These are phyloP conservation scores for Thymelicus sylvestris DNA, from an alignment of 2,888 invertebrate species.

Conservation along the genomic window DNA sequence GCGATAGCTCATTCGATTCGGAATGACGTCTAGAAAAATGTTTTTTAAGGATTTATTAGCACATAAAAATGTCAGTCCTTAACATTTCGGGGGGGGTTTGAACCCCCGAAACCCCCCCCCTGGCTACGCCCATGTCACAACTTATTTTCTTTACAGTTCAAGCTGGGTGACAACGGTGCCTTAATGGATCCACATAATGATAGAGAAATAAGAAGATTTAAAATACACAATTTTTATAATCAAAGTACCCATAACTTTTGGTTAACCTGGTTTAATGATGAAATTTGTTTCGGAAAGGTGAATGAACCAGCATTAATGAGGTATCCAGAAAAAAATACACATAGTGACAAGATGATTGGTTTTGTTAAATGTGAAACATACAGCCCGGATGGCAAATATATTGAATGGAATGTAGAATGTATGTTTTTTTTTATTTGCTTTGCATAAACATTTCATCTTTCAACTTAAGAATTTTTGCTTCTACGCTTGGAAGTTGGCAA, in stretches of 20 bases:
- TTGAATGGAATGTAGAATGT: slow-evolving; percentile 51
- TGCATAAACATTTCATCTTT: neutral
- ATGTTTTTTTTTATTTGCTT: slow-evolving; percentile 21
- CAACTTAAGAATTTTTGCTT: neutral
- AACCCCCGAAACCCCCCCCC: no score
- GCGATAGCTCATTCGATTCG: no score
- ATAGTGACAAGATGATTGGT: slow-evolving; percentile 44
- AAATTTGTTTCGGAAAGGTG: slow-evolving; percentile 33
- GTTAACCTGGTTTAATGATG: slow-evolving; percentile 49
- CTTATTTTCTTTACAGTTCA: neutral
- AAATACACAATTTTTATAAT: neutral
- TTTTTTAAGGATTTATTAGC: no score
- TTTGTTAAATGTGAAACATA: slow-evolving; percentile 48
- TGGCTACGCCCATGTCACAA: no score
- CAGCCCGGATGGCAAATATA: slow-evolving; percentile 6
- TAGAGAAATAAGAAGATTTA: neutral
- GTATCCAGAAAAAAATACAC: slow-evolving; percentile 1
- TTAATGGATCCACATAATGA: neutral
- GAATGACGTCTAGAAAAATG: no score
- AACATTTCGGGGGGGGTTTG: no score
- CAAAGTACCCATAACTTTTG: slow-evolving; percentile 45
- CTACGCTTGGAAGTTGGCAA: neutral
- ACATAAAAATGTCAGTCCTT: no score
- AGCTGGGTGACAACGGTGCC: neutral
- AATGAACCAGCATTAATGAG: slow-evolving; percentile 28